A percentile compares a stretch with the other conserved stretches of the same genome.
These are phyloP conservation scores for Botia almorhae DNA, from an alignment of 2,797 vertebrate species.

Conservation along the genomic window DNA sequence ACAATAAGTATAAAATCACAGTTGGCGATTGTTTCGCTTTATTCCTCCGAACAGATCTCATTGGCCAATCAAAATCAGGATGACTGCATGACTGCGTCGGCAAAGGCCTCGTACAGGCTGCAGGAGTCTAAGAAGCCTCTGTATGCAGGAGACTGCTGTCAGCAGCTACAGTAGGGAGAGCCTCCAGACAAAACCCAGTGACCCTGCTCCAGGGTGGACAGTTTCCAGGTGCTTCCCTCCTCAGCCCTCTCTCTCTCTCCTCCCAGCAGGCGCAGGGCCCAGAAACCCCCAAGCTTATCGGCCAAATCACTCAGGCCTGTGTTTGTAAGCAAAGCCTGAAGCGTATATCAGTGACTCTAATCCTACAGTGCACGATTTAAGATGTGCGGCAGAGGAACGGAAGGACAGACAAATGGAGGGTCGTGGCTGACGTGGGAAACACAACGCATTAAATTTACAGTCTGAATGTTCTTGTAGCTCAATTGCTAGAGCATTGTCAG, in stretches of 20 bases:
- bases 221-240: constrained; percentile 81
- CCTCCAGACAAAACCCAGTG: constrained; percentile 82
- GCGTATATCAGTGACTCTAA: constrained; percentile 28
- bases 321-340: constrained; percentile 69
- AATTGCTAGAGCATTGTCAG: too few relatives aligned
- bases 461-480: too few relatives aligned
- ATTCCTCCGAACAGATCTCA: constrained; percentile 34
- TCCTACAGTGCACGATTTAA: constrained; percentile 27
- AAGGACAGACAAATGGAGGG: constrained; percentile 9
- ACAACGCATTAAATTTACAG: background rate
- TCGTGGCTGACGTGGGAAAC: background rate
- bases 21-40: constrained; percentile 63
- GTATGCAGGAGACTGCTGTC: constrained; percentile 75
- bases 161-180: constrained; percentile 77
- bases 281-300: constrained; percentile 61
- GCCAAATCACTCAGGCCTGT: constrained; percentile 57
- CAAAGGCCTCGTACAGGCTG: constrained; percentile 10
- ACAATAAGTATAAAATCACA: constrained; percentile 75
- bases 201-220: constrained; percentile 79
- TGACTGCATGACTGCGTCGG: background rate
- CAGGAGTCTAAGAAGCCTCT: constrained; percentile 25
- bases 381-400: background rate
- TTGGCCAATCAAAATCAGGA: background rate
- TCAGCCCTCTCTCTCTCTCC: too few relatives aligned
- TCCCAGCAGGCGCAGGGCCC: constrained; percentile 52